Base-by-base conservation (phyloP, 2,113 vertebrate genomes). In the Gadus chalcogrammus region DNA sequence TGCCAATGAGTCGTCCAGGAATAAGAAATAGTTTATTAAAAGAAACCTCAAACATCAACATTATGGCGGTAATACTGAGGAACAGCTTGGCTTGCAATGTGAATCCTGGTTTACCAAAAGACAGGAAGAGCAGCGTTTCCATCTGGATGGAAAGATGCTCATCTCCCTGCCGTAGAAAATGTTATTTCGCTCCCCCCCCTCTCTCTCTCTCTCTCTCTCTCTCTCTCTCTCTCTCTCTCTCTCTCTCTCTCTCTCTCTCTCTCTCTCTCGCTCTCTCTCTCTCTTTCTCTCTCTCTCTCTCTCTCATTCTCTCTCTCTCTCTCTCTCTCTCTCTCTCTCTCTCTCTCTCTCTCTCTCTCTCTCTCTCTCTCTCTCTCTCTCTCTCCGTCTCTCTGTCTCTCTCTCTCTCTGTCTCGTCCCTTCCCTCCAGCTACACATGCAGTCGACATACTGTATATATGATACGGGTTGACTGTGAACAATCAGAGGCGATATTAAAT, bases 61-160 rank as follows among this genome's bases (percentile, higher is more conserved):
- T 74, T 66, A 71, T 62, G 74, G 82, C 79, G 55, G 79, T 58
- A 65, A 8, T 72, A 86, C 11, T 75, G 72, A 68, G 22, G 55
- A 81, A 77, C 79, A 81, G 75, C 79, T 79, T 80, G 77, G 72
- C 72, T 77, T 71, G 60, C 68, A 67, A 62, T 69, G 76, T 64
- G 72, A 65, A 75, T 70, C 16, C 73, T 73, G 20, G 1, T 13
- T 17, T 64, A 75, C 64, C 64, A 70, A 76, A 67, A 28, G 28
- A 64, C 64, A 67, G 72, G 65, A 77, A 70, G 73, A 73, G 66
- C 68, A 79, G n/a, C 5, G 15, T 58, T 16, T 58, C 84, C 82
- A 82, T 82, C 55, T 67, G 74, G 66, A 77, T 74, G 77, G 63
- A 79, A 78, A 75, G 65, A 84, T 64, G 62, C 52, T 68, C 11